phyloP scores from a whole-genome alignment of 2,797 vertebrate species.

The Antrozous pallidus region DNA sequence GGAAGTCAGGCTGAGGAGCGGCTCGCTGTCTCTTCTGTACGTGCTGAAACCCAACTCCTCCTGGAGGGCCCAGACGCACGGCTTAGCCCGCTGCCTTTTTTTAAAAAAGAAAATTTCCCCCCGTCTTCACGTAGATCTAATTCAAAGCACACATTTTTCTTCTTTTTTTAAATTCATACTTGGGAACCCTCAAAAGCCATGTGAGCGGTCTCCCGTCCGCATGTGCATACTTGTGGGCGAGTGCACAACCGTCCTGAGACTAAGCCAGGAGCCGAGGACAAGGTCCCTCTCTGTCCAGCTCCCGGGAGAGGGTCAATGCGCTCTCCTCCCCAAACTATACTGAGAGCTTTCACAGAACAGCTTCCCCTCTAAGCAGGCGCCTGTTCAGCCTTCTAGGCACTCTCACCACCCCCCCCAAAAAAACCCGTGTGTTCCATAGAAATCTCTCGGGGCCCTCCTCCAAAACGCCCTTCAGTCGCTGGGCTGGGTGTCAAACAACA shows the following conservation, averaged over 20 bases:
- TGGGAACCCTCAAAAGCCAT: constrained; percentile 63
- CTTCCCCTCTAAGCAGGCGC: not conserved
- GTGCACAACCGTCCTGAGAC: not conserved
- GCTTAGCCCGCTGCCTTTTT: not conserved
- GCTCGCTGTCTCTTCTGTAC: not conserved
- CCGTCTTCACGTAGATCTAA: constrained; percentile 44
- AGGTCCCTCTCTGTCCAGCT: not conserved
- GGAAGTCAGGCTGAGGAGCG: not conserved
- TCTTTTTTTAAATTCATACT: constrained; percentile 50
- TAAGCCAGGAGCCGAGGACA: not conserved
- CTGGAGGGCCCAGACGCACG: constrained; percentile 10
- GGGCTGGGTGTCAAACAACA: not conserved
- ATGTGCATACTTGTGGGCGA: constrained; percentile 46
- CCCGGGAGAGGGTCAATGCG: not conserved
- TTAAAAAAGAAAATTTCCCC: too few species aligned
- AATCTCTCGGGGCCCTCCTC: not conserved
- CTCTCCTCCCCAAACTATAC: not conserved
- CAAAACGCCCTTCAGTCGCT: not conserved
- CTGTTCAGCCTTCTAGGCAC: not conserved
- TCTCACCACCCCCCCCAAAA: not conserved
- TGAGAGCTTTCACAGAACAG: not conserved
- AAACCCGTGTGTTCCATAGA: not conserved
- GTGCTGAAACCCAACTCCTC: constrained; percentile 13
- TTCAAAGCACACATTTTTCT: constrained; percentile 66
- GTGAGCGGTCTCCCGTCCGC: constrained; percentile 31